phyloP scores from a whole-genome alignment of 2,797 vertebrate species.

The Linurgus olivaceus region DNA sequence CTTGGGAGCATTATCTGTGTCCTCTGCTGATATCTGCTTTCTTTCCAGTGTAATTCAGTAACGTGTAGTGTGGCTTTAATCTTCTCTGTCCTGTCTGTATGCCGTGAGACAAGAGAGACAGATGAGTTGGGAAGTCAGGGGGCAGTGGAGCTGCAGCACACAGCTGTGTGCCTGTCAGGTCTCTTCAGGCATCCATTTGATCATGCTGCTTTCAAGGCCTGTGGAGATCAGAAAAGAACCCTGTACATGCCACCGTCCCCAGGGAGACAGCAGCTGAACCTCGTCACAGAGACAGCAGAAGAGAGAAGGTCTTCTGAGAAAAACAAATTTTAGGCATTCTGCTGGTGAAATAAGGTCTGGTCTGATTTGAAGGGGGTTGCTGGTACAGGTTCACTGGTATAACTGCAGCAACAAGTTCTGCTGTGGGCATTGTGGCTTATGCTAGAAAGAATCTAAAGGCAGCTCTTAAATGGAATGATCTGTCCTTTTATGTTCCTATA shows the following conservation, averaged over 20 bases:
- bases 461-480: neutral
- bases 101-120: slow-evolving; percentile 30
- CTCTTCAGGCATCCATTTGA: slow-evolving; percentile 27
- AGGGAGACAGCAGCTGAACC: neutral
- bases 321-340: neutral
- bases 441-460: neutral
- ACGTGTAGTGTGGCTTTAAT: slow-evolving; percentile 35
- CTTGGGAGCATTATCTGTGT: neutral
- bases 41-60: slow-evolving; percentile 15
- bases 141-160: slow-evolving; percentile 19
- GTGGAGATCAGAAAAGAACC: neutral
- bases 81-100: neutral
- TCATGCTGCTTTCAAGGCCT: slow-evolving; percentile 18
- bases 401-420: neutral
- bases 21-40: neutral
- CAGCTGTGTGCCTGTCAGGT: slow-evolving; percentile 29
- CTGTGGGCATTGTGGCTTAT: neutral
- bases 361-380: neutral
- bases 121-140: slow-evolving; percentile 45
- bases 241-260: neutral
- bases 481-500: neutral
- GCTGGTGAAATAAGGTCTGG: neutral
- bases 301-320: neutral
- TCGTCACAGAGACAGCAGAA: neutral
- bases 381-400: neutral